Evolutionary conservation across 2,888 invertebrate genomes (phyloP).

Genomic region (Nephrotoma guestfalica): DNA sequence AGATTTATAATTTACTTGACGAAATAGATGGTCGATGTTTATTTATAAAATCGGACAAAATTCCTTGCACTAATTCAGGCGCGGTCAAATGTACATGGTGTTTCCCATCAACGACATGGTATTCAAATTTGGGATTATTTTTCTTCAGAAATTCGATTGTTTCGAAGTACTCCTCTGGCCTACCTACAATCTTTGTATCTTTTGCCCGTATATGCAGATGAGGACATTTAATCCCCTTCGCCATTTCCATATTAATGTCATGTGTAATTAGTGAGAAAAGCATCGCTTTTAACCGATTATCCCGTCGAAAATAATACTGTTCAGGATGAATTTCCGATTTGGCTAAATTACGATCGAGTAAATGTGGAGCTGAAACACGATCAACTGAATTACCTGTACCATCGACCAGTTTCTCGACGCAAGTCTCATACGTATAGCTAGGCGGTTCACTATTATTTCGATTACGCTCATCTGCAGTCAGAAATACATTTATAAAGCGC

Average conservation of each 20-base stretch:
- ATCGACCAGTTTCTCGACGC: conserved; percentile 38
- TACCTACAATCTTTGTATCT: not conserved
- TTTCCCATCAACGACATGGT: conserved; percentile 47
- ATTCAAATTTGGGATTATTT: conserved; percentile 39
- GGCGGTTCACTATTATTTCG: conserved; percentile 39
- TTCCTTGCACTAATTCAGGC: conserved; percentile 41
- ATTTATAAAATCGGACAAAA: conserved; percentile 42
- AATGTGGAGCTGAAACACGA: conserved; percentile 37
- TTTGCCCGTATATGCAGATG: conserved; percentile 21
- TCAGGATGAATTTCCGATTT: conserved; percentile 39
- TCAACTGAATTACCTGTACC: conserved; percentile 42
- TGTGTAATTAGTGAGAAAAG: conserved; percentile 10
- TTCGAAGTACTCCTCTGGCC: conserved; percentile 20
- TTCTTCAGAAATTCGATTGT: conserved; percentile 35
- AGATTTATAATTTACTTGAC: not conserved
- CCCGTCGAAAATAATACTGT: conserved; percentile 48
- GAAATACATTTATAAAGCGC: not conserved
- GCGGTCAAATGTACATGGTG: conserved; percentile 65
- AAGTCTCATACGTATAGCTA: conserved; percentile 43
- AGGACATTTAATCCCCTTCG: conserved; percentile 43
- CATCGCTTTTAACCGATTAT: conserved; percentile 42
- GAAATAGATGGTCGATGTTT: conserved; percentile 22
- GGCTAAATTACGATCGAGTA: conserved; percentile 40
- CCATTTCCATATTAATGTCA: conserved; percentile 39
- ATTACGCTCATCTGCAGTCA: not conserved